phyloP scores from a whole-genome alignment of 2,888 invertebrate species.

The Theretra japonica region DNA sequence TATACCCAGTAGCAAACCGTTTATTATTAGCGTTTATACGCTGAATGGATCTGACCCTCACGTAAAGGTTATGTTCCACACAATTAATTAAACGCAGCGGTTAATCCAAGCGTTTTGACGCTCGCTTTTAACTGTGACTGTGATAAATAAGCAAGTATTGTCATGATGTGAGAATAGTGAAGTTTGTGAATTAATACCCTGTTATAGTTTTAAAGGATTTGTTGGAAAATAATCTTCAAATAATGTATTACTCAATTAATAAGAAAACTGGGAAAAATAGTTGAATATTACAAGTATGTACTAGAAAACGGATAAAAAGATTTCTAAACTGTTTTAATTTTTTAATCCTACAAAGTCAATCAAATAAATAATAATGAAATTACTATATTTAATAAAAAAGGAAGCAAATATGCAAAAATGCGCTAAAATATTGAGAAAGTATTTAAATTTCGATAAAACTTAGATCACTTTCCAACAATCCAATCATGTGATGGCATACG shows the following conservation, averaged over 20 bases:
- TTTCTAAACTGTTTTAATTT: no score
- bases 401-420: no score
- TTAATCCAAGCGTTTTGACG: constrained; percentile 30
- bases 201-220: neutral
- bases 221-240: constrained; percentile 8
- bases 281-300: no score
- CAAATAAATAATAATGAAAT: no score
- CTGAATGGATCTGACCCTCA: neutral
- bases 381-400: no score
- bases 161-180: constrained; percentile 1
- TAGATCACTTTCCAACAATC: constrained; percentile 7
- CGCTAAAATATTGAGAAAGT: no score
- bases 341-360: no score
- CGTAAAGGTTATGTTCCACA: neutral
- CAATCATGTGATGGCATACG: constrained; percentile 5
- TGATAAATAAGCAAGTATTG: neutral
- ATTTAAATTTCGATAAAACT: neutral
- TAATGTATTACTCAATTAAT: no score
- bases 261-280: no score
- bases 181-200: constrained; percentile 8
- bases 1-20: constrained; percentile 13
- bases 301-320: no score
- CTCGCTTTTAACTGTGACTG: neutral
- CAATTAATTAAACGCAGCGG: constrained; percentile 30
- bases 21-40: neutral